Percentiles rank a stretch among this genome's conserved stretches.
Conservation (phyloP, 2,113 vertebrate genomes). For the Plestiodon gilberti region DNA sequence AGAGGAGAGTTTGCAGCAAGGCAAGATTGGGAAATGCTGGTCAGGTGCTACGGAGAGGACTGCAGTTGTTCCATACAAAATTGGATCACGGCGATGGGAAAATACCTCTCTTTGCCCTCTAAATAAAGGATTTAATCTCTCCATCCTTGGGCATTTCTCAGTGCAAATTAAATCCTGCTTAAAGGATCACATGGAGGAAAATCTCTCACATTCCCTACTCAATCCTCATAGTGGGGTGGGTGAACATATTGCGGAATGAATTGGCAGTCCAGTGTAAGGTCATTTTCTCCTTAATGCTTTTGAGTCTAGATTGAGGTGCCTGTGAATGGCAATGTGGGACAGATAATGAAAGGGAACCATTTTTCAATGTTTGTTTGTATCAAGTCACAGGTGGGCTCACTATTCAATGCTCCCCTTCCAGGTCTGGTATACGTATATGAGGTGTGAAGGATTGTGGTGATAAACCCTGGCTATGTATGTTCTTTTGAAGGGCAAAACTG, state of each 20-base stretch:
- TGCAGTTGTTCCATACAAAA: slow-evolving; percentile 2
- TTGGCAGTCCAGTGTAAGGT: not conserved
- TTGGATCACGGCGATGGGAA: not conserved
- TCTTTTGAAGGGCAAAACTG: not conserved
- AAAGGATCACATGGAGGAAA: not conserved
- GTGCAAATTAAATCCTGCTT: slow-evolving; percentile 17
- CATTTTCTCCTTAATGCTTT: not conserved
- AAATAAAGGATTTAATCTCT: not conserved
- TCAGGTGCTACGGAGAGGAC: slow-evolving; percentile 3
- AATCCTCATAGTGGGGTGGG: not conserved
- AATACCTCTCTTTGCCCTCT: not conserved
- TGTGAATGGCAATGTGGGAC: not conserved
- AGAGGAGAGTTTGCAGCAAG: slow-evolving; percentile 1
- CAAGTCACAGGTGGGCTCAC: not conserved
- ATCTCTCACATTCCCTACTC: not conserved
- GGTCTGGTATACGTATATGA: not conserved
- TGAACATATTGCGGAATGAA: not conserved
- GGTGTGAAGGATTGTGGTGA: not conserved
- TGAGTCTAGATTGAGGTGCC: not conserved
- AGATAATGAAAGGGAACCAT: not conserved
- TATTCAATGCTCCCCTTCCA: not conserved
- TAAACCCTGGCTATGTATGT: not conserved
- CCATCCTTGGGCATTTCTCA: not conserved
- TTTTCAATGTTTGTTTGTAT: not conserved
- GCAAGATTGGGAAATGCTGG: slow-evolving; percentile 21